A percentile compares a stretch with the other conserved stretches of the same genome.
Evolutionary conservation across 2,797 vertebrate genomes (phyloP).

Genomic region (Fringilla coelebs): DNA sequence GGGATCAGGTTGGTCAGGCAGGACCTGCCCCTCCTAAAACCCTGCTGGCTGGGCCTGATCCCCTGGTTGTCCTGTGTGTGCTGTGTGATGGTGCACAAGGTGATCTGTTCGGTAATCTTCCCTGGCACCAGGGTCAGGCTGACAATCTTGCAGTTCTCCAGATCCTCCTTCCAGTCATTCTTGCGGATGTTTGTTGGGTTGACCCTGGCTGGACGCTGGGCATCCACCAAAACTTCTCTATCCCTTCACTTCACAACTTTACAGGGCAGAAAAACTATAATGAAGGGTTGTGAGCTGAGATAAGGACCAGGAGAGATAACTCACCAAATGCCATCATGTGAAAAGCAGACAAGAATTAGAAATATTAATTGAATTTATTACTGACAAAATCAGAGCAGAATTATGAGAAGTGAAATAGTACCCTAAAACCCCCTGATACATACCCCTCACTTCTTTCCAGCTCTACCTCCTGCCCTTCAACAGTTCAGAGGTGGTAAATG

Average conservation of each 20-base stretch:
- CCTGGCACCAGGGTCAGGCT: neutral
- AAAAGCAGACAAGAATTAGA: neutral
- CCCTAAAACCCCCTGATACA: neutral
- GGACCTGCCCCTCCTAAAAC: neutral
- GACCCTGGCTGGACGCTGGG: neutral
- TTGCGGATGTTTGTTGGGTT: neutral
- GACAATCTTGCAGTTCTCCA: neutral
- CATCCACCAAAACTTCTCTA: neutral
- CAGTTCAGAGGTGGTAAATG: neutral
- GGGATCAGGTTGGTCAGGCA: neutral
- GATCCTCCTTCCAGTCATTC: neutral
- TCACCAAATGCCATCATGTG: accelerated
- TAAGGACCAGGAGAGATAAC: neutral
- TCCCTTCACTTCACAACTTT: neutral
- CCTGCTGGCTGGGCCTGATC: neutral
- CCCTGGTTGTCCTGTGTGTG: too few relatives aligned
- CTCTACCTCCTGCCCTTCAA: neutral
- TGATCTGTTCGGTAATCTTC: neutral
- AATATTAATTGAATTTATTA: neutral
- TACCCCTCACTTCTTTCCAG: neutral
- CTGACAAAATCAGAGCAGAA: neutral
- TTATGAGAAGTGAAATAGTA: neutral
- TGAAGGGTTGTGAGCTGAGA: neutral
- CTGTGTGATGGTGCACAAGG: neutral
- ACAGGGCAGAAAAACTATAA: neutral